phyloP scores from a whole-genome alignment of 2,888 invertebrate genomes.

The Megaustenia siamemsis region DNA sequence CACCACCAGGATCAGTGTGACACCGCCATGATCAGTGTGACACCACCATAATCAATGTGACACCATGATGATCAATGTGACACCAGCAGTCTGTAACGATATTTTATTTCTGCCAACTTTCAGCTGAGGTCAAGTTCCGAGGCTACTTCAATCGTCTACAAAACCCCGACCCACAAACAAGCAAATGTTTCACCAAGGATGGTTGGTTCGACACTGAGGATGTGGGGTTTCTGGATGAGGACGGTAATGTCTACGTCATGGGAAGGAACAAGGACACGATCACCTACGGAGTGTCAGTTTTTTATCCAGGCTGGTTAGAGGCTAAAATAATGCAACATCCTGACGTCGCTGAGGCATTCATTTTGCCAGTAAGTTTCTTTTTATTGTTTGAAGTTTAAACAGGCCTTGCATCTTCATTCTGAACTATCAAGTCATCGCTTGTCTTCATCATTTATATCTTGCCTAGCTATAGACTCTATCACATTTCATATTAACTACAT shows the following conservation, averaged over 20 bases:
- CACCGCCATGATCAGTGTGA: too few species aligned
- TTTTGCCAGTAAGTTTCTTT: slow-evolving; percentile 22
- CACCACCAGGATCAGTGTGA: too few species aligned
- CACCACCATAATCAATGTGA: too few species aligned
- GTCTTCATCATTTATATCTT: too few species aligned
- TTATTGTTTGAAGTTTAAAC: too few species aligned
- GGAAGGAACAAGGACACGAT: slow-evolving; percentile 33
- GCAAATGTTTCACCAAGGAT: slow-evolving; percentile 39
- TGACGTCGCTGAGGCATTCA: neutral
- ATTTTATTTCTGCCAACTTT: neutral
- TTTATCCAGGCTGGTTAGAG: slow-evolving; percentile 39
- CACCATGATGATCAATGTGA: too few species aligned
- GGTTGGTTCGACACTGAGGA: slow-evolving; percentile 38
- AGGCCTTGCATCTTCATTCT: too few species aligned
- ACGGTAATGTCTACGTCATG: slow-evolving; percentile 35
- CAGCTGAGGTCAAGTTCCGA: neutral
- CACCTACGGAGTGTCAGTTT: slow-evolving; percentile 23
- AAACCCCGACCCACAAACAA: slow-evolving; percentile 29
- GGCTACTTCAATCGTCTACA: slow-evolving; percentile 34
- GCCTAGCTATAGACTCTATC: too few species aligned
- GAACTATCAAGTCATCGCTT: too few species aligned
- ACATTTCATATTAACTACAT: too few species aligned
- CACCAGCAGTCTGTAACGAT: too few species aligned
- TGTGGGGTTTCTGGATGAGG: slow-evolving; percentile 11
- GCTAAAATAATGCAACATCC: slow-evolving; percentile 28